Evolutionary conservation across 2,113 vertebrate species (phyloP), one percentile per base, ranked within the genome.

Genomic region (Paradoxurus hermaphroditus): DNA sequence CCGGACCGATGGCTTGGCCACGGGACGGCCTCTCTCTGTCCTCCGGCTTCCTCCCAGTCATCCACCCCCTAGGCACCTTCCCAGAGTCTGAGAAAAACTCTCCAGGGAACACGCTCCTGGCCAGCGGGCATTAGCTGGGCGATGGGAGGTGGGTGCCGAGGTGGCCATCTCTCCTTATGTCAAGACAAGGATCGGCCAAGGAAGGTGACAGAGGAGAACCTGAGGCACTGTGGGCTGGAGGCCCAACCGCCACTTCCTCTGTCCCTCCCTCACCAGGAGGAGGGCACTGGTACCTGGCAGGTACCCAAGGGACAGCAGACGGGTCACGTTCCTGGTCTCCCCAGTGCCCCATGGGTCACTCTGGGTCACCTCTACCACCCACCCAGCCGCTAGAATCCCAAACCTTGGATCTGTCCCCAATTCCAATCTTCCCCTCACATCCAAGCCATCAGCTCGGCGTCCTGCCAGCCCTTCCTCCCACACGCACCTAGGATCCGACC

Each of bases 351-450:
- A 25, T 1, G 19, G 65, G 23, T 29, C 39, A 44, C 87, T n/a
- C 27, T 21, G 53, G 53, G 75, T 81, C 85, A 79, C 19, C 63
- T 39, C 75, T 10, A 23, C 79, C 59, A 12, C 39, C 51, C 9
- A 15, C 12, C 27, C 65, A 21, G 41, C 23, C 7, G 13, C 81
- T n/a, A 16, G 70, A 70, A 51, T 65, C 59, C 51, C 56, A 59
- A n/a, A 51, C 11, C 44, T 16, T 10, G 21, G 68, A 4, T 10
- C 25, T 2, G 0, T 2, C 39, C 39, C 59, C 4, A 34, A 87
- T 34, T 72, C 85, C 1, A 1, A n/a, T 39, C 29, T 68, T 34
- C 31, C 29, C 23, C 56, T 67, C n/a, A 21, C 8, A 36, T 21
- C 46, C 41, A 34, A 51, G 12, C 9, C 56, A 18, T 14, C 14